Conservation (phyloP, 2,113 vertebrate genomes). For the Falco punctatus region DNA sequence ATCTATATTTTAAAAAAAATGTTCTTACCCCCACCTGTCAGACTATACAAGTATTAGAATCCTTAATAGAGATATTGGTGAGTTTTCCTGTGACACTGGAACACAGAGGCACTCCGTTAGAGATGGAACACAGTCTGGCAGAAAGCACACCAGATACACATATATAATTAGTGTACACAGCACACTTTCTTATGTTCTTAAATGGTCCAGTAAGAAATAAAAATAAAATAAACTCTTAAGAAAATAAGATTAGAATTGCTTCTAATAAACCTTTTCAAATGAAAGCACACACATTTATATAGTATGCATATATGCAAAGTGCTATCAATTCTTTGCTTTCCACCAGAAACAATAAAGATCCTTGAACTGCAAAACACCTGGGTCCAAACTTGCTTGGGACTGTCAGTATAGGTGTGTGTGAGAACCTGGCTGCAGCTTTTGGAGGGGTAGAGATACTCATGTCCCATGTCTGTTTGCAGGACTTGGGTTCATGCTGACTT, state of each 20-base stretch:
- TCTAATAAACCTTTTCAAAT: neutral
- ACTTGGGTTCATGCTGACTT: neutral
- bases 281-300: neutral
- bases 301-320: neutral
- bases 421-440: neutral
- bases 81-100: neutral
- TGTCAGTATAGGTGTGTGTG: neutral
- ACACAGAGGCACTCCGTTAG: accelerated
- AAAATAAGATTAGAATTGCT: neutral
- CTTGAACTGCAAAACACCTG: neutral
- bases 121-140: neutral
- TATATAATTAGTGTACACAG: neutral
- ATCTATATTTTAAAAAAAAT: neutral
- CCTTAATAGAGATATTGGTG: neutral
- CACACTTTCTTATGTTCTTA: accelerated
- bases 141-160: neutral
- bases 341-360: neutral
- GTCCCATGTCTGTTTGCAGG: neutral
- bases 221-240: neutral
- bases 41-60: neutral
- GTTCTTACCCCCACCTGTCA: neutral
- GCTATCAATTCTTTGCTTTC: neutral
- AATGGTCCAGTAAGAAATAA: neutral
- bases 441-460: neutral
- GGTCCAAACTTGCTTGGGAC: neutral